Base-by-base conservation (phyloP, 2,888 invertebrate species). In the Hyalella azteca region DNA sequence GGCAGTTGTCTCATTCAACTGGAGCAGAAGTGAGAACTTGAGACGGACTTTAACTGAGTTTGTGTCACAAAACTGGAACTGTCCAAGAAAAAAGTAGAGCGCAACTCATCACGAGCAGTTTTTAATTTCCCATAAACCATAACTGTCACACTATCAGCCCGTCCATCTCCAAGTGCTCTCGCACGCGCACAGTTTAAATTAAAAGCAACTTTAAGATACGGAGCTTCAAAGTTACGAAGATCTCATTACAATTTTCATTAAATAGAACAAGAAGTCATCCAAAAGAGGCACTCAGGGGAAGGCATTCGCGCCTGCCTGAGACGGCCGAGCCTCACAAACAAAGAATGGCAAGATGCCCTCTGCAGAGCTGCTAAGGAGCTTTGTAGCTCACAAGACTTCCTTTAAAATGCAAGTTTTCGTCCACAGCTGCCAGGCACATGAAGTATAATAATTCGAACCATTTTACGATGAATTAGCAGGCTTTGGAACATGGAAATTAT, bases 201-300 rank as follows among this genome's bases (percentile, higher is more conserved):
- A 66, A 66, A 66, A 66, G 36, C 19, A 66, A 66, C 66, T 66
- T 66, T 66, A 66, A 36, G 66, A 66, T 66, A 39, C 66, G 66
- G 36, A 36, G 39, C 66, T 66, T 66, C 66, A 66, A 66, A 66
- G 66, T 66, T 66, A 66, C 66, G 36, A 39, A 66, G 75, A 75
- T 45, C 75, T 75, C 75, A 75, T 75, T 75, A 75, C 29, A 75
- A 75, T 75, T 75, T 75, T 75, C 75, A 75, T 75, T 75, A 75
- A 75, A 75, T 32, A 66, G 66, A 66, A 66, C 66, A 66, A 66
- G 66, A 66, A 66, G 66, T 66, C 66, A 66, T 66, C 66, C 66
- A 66, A 66, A 32, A 66, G 66, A 66, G 66, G 66, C 66, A 66
- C 66, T 66, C 36, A 32, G 36, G 66, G 36, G 66, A 36, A 66